Base-by-base conservation (phyloP, 2,113 vertebrate species). In the Gymnogyps californianus region DNA sequence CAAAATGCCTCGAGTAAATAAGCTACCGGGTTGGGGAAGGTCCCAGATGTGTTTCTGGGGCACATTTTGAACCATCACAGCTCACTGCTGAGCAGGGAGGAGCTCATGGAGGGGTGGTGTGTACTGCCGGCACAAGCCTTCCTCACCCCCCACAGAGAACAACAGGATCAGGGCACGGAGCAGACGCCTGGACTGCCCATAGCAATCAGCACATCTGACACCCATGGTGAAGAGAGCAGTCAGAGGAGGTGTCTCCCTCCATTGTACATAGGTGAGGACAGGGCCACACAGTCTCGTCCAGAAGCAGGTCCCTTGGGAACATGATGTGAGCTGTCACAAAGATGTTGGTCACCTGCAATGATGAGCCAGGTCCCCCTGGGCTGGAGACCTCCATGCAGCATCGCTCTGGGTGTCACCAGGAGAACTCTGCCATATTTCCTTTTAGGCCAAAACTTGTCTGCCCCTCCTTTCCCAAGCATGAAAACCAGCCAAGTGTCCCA, bases 1-100 rank as follows among this genome's bases (percentile, higher is more conserved):
- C 98, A 97, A 95, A 97, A 92, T 17, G 59, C 90, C 93, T 96
- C 13, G 15, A 95, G 54, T 75, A 94, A 97, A 96, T 93, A 90
- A 96, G 97, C 94, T 97, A 96, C 94, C 7, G 32, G 64, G 57
- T 42, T 59, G 57, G 90, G 65, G 90, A 95, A 96, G 82, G 62
- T 64, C 46, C 64, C 67, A 77, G 62, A 38, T 22, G 6, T 42
- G 65, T 86, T 93, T 89, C 55, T 83, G 81, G 61, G 57, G 32
- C 40, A 15, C 0, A 1, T 77, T 89, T 94, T 80, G 89, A 80
- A 11, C 12, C 2, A 0, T 10, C 46, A 29, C 40, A 72, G 40
- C 74, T 79, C 61, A 29, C 2, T 0, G 3, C 44, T 59, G 87
- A 82, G 65, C 70, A 46, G 62, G 26, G 31, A 42, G 64, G 24